Percentiles rank a stretch among this genome's conserved stretches.
These are phyloP conservation scores for Solea solea DNA, from an alignment of 2,113 vertebrate species.

Conservation along the genomic window DNA sequence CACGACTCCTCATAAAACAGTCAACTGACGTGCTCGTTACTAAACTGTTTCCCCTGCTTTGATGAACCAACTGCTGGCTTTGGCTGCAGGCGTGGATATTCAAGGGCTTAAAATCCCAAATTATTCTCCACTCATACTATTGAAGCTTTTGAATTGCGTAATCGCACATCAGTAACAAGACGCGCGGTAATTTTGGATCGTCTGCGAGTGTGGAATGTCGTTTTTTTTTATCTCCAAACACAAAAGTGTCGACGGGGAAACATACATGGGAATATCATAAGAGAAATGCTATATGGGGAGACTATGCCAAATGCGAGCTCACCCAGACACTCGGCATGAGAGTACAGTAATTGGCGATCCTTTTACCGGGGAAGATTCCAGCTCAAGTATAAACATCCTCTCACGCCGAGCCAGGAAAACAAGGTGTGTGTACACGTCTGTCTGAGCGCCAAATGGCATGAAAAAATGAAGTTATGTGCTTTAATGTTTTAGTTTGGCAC, in stretches of 20 bases:
- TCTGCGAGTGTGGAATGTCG: too few species aligned
- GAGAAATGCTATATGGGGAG: neutral
- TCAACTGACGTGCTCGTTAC: neutral
- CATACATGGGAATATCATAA: too few species aligned
- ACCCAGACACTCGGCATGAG: neutral
- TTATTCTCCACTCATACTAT: too few species aligned
- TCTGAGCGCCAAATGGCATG: neutral
- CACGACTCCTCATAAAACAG: neutral
- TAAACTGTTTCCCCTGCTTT: neutral
- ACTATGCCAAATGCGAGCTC: neutral
- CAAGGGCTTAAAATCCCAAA: neutral
- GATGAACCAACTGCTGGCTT: neutral
- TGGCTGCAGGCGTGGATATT: neutral
- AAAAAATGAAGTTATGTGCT: neutral
- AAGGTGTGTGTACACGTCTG: neutral
- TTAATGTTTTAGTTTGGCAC: neutral
- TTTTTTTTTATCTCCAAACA: too few species aligned
- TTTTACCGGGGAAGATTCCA: neutral
- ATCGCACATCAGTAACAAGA: neutral
- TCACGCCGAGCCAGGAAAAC: constrained; percentile 1
- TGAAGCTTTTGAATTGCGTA: neutral
- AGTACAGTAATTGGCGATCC: neutral
- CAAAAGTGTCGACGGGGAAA: too few species aligned
- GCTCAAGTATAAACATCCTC: neutral
- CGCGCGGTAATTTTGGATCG: too few species aligned